phyloP scores from a whole-genome alignment of 2,797 vertebrate species.

The Microhierax caerulescens region DNA sequence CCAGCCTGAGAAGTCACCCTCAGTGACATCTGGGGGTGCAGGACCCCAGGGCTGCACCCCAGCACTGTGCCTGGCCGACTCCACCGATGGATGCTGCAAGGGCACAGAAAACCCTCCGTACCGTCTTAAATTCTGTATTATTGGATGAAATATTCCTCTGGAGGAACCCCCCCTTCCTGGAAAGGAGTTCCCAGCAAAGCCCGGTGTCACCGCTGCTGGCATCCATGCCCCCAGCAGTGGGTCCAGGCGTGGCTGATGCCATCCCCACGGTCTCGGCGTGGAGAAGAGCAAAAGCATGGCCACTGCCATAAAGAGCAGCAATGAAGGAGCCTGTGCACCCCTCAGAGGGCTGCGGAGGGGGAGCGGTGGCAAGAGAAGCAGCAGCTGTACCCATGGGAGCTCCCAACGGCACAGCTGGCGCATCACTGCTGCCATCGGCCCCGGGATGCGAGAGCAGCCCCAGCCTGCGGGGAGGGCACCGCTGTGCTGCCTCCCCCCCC shows the following conservation, averaged over 20 bases:
- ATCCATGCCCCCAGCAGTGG: neutral
- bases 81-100: neutral
- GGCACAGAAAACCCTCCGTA: neutral
- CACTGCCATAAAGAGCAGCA: neutral
- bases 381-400: neutral
- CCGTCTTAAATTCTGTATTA: neutral
- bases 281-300: neutral
- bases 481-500: fast-evolving
- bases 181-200: neutral
- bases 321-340: neutral
- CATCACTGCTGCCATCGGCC: neutral
- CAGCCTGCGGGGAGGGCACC: fast-evolving
- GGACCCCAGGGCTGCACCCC: neutral
- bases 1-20: neutral
- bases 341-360: neutral
- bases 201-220: fast-evolving
- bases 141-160: neutral
- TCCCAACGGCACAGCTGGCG: neutral
- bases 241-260: fast-evolving
- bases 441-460: fast-evolving
- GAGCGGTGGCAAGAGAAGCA: neutral
- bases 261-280: fast-evolving
- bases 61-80: neutral
- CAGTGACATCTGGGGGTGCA: fast-evolving
- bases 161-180: neutral